A percentile compares a stretch with the other conserved stretches of the same genome.
Evolutionary conservation across 2,113 vertebrate genomes (phyloP).

Genomic region (Hippocampus barbouri): DNA sequence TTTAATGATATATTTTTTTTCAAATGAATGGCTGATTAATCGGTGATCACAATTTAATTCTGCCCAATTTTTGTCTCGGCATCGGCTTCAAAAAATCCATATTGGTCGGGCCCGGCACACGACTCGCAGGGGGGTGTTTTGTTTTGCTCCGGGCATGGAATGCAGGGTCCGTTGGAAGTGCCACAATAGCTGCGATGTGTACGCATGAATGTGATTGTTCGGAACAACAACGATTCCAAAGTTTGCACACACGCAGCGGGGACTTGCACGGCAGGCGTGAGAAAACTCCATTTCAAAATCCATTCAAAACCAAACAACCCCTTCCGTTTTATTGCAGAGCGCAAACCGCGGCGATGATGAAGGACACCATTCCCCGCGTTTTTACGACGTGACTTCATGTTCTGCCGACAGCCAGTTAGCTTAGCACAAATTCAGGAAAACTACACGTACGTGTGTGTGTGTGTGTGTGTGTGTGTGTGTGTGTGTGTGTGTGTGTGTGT

Average conservation of each 20-base stretch:
- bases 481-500: no score
- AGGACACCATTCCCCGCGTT: neutral
- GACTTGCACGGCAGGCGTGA: neutral
- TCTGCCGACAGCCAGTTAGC: no score
- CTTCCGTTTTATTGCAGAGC: neutral
- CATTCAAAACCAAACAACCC: neutral
- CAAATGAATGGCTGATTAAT: no score
- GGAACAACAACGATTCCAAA: neutral
- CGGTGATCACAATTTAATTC: no score
- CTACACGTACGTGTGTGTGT: no score
- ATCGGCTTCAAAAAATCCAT: no score
- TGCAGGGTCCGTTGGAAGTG: constrained; percentile 17
- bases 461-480: no score
- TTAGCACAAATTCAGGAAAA: no score
- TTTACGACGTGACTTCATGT: neutral
- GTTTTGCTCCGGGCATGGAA: constrained; percentile 30
- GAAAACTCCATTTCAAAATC: neutral
- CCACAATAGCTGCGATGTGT: constrained; percentile 28
- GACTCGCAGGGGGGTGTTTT: constrained; percentile 52
- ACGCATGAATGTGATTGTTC: constrained; percentile 2
- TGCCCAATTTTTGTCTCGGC: constrained; percentile 24
- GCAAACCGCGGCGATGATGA: neutral
- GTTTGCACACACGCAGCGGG: neutral
- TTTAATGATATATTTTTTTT: no score
- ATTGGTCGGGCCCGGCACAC: neutral